Evolutionary conservation across 2,113 vertebrate species (phyloP).

Genomic region (Beaufortia kweichowensis): DNA sequence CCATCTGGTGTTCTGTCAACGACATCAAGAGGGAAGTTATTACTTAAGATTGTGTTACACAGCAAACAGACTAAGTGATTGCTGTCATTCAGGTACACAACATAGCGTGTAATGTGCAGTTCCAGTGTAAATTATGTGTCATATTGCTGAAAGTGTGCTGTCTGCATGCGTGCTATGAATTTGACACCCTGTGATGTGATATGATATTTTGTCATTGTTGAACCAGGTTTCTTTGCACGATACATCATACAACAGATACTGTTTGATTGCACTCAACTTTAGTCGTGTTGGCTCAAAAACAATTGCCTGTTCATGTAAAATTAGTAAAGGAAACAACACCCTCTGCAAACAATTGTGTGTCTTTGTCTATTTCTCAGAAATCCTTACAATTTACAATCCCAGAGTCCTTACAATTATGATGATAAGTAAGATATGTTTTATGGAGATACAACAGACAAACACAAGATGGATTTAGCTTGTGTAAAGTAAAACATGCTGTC

Average conservation of each 20-base stretch:
- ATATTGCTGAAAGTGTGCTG: constrained; percentile 3
- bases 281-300: constrained; percentile 13
- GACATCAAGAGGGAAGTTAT: no score
- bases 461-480: not conserved
- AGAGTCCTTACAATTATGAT: no score
- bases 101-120: not conserved
- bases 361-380: not conserved
- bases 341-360: not conserved
- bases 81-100: not conserved
- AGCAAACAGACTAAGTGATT: not conserved
- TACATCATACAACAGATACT: not conserved
- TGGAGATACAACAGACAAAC: not conserved
- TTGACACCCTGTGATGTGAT: not conserved
- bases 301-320: not conserved
- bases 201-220: not conserved
- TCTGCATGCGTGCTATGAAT: constrained; percentile 6
- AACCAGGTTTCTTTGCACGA: constrained; percentile 5
- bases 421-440: no score
- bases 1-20: not conserved
- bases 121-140: not conserved
- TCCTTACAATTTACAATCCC: no score
- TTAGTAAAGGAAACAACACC: constrained; percentile 39
- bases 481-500: no score
- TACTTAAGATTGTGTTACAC: no score
- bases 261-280: not conserved